Evolutionary conservation across 1,140 invertebrate species (phyloP), one percentile per base, ranked within the genome.

Genomic region (Zaprionus camerounensis): DNA sequence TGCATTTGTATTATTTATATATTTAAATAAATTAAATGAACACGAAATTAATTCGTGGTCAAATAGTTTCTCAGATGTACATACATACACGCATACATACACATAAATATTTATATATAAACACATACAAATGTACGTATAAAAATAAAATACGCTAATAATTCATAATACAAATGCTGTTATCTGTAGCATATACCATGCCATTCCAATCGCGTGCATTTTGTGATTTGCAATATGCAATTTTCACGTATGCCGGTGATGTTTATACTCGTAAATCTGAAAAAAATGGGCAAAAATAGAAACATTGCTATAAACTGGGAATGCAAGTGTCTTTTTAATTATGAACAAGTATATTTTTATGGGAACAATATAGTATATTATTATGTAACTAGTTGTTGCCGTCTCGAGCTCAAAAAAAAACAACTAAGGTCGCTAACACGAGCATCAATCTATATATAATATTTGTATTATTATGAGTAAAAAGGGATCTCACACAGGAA

Each of bases 1-100:
- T 76, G 75, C 78, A 91, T 91, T 90, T 87, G 78, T 90, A 91
- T 90, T 81, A 92, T 87, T 91, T 92, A 81, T 91, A 92, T 80
- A 74, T 78, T 55, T 26, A 26, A 26, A 26, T 26, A 72, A 74
- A 75, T 80, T 34, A 72, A 74, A 75, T 80, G 75, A 55, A 74
- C 38, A 72, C 71, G 70, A 55, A 77, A 69, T 49, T 72, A 51
- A 55, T 63, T 69, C 26, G 58, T 57, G 46, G 49, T 65, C 56
- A 71, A 68, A 71, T 73, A 53, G 71, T 78, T 86, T 74, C 76
- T 83, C 68, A 76, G 63, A 80, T 81, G 81, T 83, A 85, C 65
- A 90, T 83, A 85, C 17, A 59, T 63, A 63, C 31, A 34, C 31
- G 31, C 51, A 74, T 22, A 62, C 46, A 69, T 65, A 63, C 46